Evolutionary conservation across 2,113 vertebrate genomes (phyloP).

Genomic region (Podarcis raffonei): DNA sequence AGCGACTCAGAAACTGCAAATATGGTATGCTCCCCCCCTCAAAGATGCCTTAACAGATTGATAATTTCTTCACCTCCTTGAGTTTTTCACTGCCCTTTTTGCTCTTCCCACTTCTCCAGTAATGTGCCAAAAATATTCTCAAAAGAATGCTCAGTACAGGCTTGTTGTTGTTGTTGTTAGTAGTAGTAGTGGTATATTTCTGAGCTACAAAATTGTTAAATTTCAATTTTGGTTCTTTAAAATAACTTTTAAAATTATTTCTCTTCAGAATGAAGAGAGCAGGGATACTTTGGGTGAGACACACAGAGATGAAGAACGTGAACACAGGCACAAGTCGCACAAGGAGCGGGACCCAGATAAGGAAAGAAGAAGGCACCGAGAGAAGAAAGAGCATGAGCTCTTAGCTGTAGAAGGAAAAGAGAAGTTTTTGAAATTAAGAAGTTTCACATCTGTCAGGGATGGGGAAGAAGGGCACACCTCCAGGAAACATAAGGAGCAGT

Average conservation of each 20-base stretch:
- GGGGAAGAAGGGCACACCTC: constrained; percentile 57
- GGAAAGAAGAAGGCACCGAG: constrained; percentile 59
- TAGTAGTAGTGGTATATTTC: neutral
- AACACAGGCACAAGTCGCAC: constrained; percentile 43
- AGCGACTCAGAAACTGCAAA: no score
- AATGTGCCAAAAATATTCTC: neutral
- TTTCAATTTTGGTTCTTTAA: neutral
- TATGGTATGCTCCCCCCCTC: neutral
- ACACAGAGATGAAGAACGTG: constrained; percentile 51
- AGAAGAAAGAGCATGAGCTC: constrained; percentile 58
- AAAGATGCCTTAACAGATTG: neutral
- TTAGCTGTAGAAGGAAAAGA: constrained; percentile 56
- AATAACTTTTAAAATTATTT: neutral
- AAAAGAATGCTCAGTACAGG: neutral
- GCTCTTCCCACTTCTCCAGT: neutral
- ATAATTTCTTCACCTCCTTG: neutral
- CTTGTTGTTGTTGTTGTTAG: neutral
- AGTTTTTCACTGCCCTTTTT: neutral
- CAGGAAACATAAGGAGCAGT: constrained; percentile 58
- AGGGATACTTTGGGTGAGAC: constrained; percentile 56
- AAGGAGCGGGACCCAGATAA: constrained; percentile 56
- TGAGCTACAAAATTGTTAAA: neutral
- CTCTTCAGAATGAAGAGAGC: constrained; percentile 48
- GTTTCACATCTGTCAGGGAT: constrained; percentile 38
- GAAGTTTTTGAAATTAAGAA: constrained; percentile 52